Evolutionary conservation across 2,888 invertebrate species (phyloP).

Genomic region (Agriotes lineatus): DNA sequence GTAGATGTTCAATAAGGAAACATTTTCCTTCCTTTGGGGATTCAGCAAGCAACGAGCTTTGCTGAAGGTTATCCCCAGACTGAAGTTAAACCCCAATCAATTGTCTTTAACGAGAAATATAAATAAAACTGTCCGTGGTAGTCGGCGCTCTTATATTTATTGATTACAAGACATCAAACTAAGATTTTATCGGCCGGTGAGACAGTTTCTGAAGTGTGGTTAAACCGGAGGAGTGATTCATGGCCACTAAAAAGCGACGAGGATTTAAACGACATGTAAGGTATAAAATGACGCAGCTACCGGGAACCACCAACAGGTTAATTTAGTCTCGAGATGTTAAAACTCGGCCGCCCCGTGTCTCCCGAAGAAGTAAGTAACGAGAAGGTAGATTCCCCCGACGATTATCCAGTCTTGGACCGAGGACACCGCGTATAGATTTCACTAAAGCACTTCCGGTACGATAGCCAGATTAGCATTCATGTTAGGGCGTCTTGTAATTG

Average conservation of each 20-base stretch:
- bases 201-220: background rate
- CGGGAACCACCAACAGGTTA: constrained; percentile 25
- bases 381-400: constrained; percentile 27
- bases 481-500: constrained; percentile 34
- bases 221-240: background rate
- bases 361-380: constrained; percentile 16
- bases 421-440: constrained; percentile 26
- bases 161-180: background rate
- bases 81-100: background rate
- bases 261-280: constrained; percentile 1
- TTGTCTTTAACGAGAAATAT: background rate
- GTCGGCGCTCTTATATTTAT: background rate
- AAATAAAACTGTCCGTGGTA: background rate
- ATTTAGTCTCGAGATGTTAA: constrained; percentile 13
- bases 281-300: background rate
- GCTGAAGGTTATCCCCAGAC: background rate
- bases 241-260: background rate
- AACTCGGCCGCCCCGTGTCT: constrained; percentile 12
- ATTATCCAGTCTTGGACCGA: constrained; percentile 29
- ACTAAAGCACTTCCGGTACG: constrained; percentile 16
- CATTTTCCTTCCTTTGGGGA: no score
- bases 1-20: no score
- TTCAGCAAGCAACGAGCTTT: no score
- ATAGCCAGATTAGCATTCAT: constrained; percentile 33
- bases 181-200: background rate